Base-by-base conservation (phyloP, 2,888 invertebrate genomes). In the Choristoneura rosaceana region DNA sequence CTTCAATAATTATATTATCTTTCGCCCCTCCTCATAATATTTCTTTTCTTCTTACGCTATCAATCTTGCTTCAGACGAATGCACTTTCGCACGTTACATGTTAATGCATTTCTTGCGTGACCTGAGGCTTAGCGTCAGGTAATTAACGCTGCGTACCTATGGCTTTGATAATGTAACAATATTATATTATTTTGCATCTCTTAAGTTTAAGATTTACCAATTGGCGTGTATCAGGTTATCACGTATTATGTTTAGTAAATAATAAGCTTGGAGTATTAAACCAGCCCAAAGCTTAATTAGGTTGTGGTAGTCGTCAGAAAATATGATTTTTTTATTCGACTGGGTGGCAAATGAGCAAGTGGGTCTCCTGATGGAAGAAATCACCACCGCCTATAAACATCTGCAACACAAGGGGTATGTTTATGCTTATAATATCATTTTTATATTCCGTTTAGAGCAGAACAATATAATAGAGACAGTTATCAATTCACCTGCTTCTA, bases 401-500 rank as follows among this genome's bases (percentile, higher is more conserved):
- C n/a, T n/a, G n/a, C n/a, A n/a, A n/a, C n/a, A n/a, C n/a, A n/a
- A n/a, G n/a, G n/a, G n/a, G n/a, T n/a, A n/a, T n/a, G 3, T 4
- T n/a, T 14, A 2, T 45, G 14, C 12, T 14, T 45, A 45, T 45
- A 2, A 43, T 43, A 43, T 43, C 9, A 15, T 50, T 15, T 12
- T 17, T 3, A 10, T 43, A 41, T n/a, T 43, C 34, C 45, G 10
- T 7, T 64, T 62, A n/a, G n/a, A n/a, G n/a, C 7, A 62, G 34
- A 25, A 8, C 34, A 67, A 12, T 12, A 43, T 12, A 2, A 69
- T 68, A 62, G 33, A 33, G 25, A 58, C 55, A 65, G 58, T 17
- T 71, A 75, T 71, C 74, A 75, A 71, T 75, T 74, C 80, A 82
- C 81, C 81, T 84, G 84, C 83, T 84, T 82, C 80, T 50, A 50